phyloP scores from a whole-genome alignment of 2,113 vertebrate genomes.

The Zonotrichia leucophrys region DNA sequence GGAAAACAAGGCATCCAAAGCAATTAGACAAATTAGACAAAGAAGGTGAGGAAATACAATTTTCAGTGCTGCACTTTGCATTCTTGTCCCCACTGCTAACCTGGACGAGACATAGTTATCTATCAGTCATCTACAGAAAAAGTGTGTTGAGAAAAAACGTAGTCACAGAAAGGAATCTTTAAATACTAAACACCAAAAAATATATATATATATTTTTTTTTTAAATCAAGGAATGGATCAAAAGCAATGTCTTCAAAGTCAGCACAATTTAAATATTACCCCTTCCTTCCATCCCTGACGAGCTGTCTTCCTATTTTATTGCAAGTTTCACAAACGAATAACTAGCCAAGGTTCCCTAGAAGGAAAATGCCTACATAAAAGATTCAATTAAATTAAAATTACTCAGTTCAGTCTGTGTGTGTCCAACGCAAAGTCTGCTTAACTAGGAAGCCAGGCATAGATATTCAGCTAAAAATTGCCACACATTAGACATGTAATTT shows the following conservation, averaged over 20 bases:
- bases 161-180: not conserved
- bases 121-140: not conserved
- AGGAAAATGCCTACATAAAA: conserved; percentile 59
- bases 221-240: not conserved
- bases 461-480: conserved; percentile 43
- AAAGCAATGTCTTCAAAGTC: conserved; percentile 47
- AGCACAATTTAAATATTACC: conserved; percentile 39
- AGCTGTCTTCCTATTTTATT: conserved; percentile 53
- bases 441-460: conserved; percentile 16
- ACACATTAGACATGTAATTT: conserved; percentile 44
- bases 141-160: not conserved
- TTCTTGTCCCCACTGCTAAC: not conserved
- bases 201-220: not conserved
- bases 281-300: conserved; percentile 34
- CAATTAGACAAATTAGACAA: not conserved
- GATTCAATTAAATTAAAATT: conserved; percentile 57
- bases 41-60: not conserved
- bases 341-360: conserved; percentile 49
- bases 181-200: not conserved
- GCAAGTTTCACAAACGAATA: conserved; percentile 52
- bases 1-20: not conserved
- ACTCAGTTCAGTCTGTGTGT: conserved; percentile 24
- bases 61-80: not conserved
- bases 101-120: not conserved
- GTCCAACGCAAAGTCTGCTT: conserved; percentile 16